Conservation (phyloP, 2,113 vertebrate genomes). For the Upupa epops region DNA sequence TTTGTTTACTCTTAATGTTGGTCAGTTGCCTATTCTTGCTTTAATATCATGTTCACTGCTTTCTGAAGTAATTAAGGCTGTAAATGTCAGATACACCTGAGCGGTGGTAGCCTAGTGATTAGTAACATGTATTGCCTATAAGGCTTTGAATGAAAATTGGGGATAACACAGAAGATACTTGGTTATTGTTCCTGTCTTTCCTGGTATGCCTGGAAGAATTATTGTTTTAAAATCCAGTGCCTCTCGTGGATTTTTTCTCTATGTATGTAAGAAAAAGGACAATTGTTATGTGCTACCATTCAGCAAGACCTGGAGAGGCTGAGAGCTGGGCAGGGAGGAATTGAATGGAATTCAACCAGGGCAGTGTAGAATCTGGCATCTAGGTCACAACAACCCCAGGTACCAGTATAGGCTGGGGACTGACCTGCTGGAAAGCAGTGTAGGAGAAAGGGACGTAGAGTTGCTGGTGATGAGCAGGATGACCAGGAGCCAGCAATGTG, state of each 20-base stretch:
- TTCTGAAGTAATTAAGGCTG: background rate
- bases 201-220: background rate
- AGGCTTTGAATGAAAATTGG: background rate
- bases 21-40: background rate
- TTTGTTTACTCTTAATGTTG: background rate
- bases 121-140: background rate
- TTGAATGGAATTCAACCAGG: too few relatives aligned
- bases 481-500: too few relatives aligned
- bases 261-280: background rate
- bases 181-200: background rate
- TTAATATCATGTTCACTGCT: background rate
- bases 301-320: too few relatives aligned
- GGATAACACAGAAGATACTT: background rate
- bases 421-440: too few relatives aligned
- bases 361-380: too few relatives aligned
- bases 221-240: background rate
- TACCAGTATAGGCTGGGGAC: too few relatives aligned
- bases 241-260: background rate
- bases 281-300: background rate
- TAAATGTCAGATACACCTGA: background rate
- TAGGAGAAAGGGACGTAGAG: too few relatives aligned
- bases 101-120: background rate
- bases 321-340: too few relatives aligned
- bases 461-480: too few relatives aligned
- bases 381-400: too few relatives aligned